Evolutionary conservation across 2,797 vertebrate genomes (phyloP).

Genomic region (Rachycentron canadum): DNA sequence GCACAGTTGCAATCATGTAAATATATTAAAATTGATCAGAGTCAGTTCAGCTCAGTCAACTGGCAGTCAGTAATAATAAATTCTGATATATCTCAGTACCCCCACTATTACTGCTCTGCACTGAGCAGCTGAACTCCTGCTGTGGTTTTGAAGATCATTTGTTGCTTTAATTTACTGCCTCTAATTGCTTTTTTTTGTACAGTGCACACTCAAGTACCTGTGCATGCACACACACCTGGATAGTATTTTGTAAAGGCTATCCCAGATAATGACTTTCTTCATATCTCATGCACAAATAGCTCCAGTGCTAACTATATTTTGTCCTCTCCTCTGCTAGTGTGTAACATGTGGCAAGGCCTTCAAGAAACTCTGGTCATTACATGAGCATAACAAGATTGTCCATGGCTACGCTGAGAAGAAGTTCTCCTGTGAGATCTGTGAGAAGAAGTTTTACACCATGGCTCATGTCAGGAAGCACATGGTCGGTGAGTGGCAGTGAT

Average conservation of each 20-base stretch:
- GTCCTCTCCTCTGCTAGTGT: constrained; percentile 83
- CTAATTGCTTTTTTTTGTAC: constrained; percentile 65
- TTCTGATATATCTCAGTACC: constrained; percentile 50
- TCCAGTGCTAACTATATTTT: constrained; percentile 1
- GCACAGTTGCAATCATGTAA: constrained; percentile 6
- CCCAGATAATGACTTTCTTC: constrained; percentile 21
- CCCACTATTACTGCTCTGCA: constrained; percentile 35
- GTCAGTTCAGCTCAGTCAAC: constrained; percentile 21
- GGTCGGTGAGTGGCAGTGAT: constrained; percentile 91
- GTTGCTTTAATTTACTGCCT: constrained; percentile 64
- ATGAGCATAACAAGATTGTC: constrained; percentile 98
- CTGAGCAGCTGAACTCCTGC: constrained; percentile 67
- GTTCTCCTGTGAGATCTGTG: constrained; percentile 98
- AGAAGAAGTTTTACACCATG: constrained; percentile 99
- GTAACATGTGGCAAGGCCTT: constrained; percentile 96
- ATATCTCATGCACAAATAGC: constrained; percentile 18
- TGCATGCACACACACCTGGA: constrained; percentile 53
- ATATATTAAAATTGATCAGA: constrained; percentile 24
- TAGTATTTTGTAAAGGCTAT: constrained; percentile 34
- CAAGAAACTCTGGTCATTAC: constrained; percentile 99
- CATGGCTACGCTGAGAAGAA: constrained; percentile 98
- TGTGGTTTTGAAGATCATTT: constrained; percentile 72
- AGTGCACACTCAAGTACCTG: constrained; percentile 48
- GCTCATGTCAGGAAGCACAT: constrained; percentile 99
- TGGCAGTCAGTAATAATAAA: constrained; percentile 30